These are phyloP conservation scores for Arion vulgaris DNA, from an alignment of 1,140 invertebrate genomes.

Conservation along the genomic window DNA sequence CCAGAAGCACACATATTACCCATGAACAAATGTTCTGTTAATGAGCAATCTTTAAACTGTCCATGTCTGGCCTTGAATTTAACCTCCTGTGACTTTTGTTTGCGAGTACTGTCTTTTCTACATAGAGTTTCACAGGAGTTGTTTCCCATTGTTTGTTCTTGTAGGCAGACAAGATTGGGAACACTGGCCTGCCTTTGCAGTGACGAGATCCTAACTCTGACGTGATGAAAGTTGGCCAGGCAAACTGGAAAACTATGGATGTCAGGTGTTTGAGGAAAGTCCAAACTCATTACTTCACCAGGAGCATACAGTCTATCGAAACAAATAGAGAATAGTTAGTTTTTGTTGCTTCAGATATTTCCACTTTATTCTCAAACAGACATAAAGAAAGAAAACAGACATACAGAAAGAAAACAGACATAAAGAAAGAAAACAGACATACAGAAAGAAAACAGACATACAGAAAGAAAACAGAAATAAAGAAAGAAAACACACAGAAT, in stretches of 20 bases:
- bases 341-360: too few species aligned
- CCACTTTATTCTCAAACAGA: too few species aligned
- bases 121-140: background rate
- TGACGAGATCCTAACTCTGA: slow-evolving; percentile 50
- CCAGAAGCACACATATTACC: background rate
- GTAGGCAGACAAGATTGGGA: slow-evolving; percentile 43
- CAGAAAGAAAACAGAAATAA: too few species aligned
- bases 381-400: too few species aligned
- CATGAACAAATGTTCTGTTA: background rate
- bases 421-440: too few species aligned
- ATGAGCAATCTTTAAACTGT: background rate
- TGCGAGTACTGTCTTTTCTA: background rate
- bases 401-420: too few species aligned
- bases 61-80: background rate
- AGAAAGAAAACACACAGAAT: too few species aligned
- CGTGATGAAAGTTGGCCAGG: slow-evolving; percentile 55
- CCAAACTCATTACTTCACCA: slow-evolving; percentile 74
- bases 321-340: too few species aligned
- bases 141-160: background rate
- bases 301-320: slow-evolving; percentile 74
- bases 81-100: background rate
- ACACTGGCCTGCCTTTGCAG: slow-evolving; percentile 51
- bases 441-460: too few species aligned
- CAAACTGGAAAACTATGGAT: slow-evolving; percentile 89
- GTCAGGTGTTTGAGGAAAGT: slow-evolving; percentile 81